phyloP scores from a whole-genome alignment of 2,888 invertebrate genomes.

The Trachelus stipa region DNA sequence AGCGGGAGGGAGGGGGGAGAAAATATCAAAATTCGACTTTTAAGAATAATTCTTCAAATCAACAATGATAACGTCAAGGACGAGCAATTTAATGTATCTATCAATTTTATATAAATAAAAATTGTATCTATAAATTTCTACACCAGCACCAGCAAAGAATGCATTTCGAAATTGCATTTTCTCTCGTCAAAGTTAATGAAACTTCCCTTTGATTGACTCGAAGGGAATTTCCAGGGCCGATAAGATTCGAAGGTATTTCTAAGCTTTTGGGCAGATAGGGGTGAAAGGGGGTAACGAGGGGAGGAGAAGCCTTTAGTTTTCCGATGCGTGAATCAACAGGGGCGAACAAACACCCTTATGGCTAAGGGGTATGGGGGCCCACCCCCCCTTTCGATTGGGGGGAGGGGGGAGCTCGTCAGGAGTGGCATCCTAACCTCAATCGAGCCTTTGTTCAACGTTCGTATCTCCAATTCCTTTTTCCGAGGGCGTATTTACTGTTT shows the following conservation, averaged over 20 bases:
- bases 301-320: not conserved
- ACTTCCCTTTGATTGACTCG: not conserved
- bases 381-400: not conserved
- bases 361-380: not conserved
- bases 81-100: too few relatives aligned
- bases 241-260: not conserved
- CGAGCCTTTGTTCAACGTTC: not conserved
- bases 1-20: fast-evolving
- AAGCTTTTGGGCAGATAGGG: not conserved
- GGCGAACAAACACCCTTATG: constrained; percentile 3
- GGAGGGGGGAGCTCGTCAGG: not conserved
- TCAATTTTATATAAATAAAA: not conserved
- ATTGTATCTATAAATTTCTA: not conserved
- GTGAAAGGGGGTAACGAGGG: not conserved
- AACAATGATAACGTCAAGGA: too few relatives aligned
- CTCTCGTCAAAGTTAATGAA: not conserved
- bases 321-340: constrained; percentile 6
- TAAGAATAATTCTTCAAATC: not conserved
- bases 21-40: not conserved
- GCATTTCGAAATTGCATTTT: not conserved
- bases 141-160: not conserved
- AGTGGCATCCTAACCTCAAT: not conserved
- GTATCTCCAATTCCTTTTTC: not conserved
- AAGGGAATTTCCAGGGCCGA: not conserved
- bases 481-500: constrained; percentile 1